These are phyloP conservation scores for Hydrocynus forskahlii DNA, from an alignment of 2,797 vertebrate genomes.

Conservation along the genomic window DNA sequence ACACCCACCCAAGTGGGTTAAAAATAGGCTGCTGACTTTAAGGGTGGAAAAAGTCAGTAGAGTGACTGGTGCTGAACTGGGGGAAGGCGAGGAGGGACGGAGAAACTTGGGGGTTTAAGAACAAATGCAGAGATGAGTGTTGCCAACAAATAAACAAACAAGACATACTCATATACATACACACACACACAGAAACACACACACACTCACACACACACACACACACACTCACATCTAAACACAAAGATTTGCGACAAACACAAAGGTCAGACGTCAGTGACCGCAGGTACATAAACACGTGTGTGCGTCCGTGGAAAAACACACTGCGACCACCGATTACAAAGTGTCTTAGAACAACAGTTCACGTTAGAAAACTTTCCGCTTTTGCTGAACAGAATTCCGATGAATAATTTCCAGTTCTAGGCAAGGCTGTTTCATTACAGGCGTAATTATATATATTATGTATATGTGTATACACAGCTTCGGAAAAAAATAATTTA, in stretches of 20 bases:
- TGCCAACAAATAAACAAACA: constrained; percentile 38
- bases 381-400: too few species aligned
- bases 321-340: neutral
- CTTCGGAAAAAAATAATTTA: too few species aligned
- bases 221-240: neutral
- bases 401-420: too few species aligned
- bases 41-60: constrained; percentile 48
- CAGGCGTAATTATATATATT: too few species aligned
- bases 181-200: constrained; percentile 2
- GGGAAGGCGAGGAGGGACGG: constrained; percentile 6
- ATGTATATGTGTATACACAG: too few species aligned
- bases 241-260: neutral
- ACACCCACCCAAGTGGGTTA: constrained; percentile 14
- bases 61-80: neutral
- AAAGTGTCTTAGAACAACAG: neutral
- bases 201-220: constrained; percentile 1
- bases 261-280: neutral
- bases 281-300: constrained; percentile 21
- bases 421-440: too few species aligned
- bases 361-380: neutral
- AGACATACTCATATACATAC: constrained; percentile 5
- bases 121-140: constrained; percentile 36
- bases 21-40: constrained; percentile 48
- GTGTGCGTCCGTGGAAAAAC: constrained; percentile 15
- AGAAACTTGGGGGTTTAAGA: constrained; percentile 32